A percentile compares a stretch with the other conserved stretches of the same genome.
phyloP scores from a whole-genome alignment of 2,888 invertebrate genomes.

The Leptogaster cylindrica region DNA sequence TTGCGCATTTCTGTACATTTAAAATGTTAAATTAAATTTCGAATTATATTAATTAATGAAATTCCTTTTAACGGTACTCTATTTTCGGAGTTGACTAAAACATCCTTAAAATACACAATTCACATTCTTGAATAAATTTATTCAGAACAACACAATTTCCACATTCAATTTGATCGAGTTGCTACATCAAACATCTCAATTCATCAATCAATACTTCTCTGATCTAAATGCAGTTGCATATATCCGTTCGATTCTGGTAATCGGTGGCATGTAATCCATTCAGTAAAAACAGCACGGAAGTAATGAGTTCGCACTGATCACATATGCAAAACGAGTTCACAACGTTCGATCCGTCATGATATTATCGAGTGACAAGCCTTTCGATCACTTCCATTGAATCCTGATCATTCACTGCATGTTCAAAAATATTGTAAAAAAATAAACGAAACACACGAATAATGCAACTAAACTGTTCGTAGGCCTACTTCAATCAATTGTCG shows the following conservation, averaged over 20 bases:
- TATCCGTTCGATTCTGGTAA: conserved; percentile 16
- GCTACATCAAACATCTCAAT: neutral
- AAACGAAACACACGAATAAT: conserved; percentile 11
- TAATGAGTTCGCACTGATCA: neutral
- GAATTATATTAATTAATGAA: no score
- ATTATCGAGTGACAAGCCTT: conserved; percentile 3
- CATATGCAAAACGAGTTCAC: conserved; percentile 19
- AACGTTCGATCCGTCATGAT: conserved; percentile 6
- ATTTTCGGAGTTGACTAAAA: no score
- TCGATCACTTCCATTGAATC: conserved; percentile 18
- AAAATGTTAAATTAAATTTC: no score
- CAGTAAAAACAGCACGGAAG: conserved; percentile 1
- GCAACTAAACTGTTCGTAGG: neutral
- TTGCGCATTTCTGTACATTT: no score
- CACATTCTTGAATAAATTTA: no score
- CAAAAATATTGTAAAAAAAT: no score
- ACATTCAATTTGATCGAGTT: neutral
- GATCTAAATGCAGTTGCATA: conserved; percentile 4
- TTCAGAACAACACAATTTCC: conserved; percentile 2
- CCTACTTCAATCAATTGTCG: conserved; percentile 16
- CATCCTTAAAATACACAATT: no score
- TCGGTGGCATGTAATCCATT: conserved; percentile 13
- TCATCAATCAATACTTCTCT: conserved; percentile 31
- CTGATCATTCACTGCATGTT: conserved; percentile 23
- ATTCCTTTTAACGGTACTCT: no score